phyloP scores from a whole-genome alignment of 64 coral and sea anemone genomes.

The Montipora sp. region DNA sequence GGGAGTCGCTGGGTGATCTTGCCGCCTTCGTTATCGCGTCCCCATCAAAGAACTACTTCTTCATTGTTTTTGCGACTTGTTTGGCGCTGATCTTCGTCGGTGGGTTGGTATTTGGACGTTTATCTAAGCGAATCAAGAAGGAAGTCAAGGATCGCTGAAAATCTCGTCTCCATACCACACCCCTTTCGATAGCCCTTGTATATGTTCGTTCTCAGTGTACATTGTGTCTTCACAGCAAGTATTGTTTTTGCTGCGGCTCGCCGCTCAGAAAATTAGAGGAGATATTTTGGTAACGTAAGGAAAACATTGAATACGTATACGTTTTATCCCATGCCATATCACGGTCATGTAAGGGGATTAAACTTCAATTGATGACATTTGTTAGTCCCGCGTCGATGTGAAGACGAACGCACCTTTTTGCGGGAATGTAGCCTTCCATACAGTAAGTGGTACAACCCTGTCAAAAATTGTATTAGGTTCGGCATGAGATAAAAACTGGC shows the following conservation, averaged over 20 bases:
- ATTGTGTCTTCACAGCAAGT: no score
- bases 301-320: neutral
- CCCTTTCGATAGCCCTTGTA: neutral
- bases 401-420: no score
- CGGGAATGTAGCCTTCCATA: neutral
- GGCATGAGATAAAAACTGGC: no score
- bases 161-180: neutral
- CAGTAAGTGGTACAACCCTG: neutral
- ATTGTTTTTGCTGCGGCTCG: no score
- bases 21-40: conserved; percentile 55
- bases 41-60: conserved; percentile 92
- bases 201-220: neutral
- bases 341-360: no score
- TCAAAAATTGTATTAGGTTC: no score
- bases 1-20: conserved; percentile 68
- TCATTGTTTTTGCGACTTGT: conserved; percentile 83
- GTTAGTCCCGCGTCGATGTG: no score
- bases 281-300: neutral
- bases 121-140: conserved; percentile 82
- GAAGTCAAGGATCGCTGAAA: conserved; percentile 82
- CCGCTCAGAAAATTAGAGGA: neutral
- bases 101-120: conserved; percentile 81
- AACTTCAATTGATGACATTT: no score
- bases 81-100: conserved; percentile 88
- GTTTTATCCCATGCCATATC: no score